These are phyloP conservation scores for Chamaetylas fuelleborni DNA, from an alignment of 2,113 vertebrate species.

Conservation along the genomic window DNA sequence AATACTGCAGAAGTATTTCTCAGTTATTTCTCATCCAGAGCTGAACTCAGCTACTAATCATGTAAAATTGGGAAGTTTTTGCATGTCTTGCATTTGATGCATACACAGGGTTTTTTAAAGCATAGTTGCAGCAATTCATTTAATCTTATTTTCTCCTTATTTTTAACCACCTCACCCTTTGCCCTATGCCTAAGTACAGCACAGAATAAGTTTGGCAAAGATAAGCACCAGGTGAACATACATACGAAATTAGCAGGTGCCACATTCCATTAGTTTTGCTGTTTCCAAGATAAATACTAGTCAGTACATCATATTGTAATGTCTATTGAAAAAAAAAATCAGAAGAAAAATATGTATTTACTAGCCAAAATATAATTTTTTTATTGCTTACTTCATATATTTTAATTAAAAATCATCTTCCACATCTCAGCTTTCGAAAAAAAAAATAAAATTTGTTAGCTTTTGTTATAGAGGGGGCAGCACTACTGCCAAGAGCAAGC, in stretches of 20 bases:
- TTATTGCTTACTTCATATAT: conserved; percentile 21
- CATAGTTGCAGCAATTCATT: background rate
- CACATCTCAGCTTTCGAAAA: background rate
- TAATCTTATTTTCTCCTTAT: background rate
- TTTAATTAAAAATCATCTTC: background rate
- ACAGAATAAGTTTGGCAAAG: conserved; percentile 24
- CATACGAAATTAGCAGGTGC: background rate
- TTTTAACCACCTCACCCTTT: background rate
- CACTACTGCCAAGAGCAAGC: background rate
- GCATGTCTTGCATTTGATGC: background rate
- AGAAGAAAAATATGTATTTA: background rate
- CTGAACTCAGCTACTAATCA: conserved; percentile 1
- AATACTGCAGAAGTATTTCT: conserved; percentile 61
- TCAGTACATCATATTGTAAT: background rate
- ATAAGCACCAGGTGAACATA: background rate
- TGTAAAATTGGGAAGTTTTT: background rate
- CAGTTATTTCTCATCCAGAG: conserved; percentile 38
- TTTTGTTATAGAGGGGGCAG: background rate
- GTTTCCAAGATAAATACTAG: conserved; percentile 22
- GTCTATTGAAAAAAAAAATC: background rate
- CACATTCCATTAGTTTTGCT: background rate
- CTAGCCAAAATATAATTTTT: background rate
- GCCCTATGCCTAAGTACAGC: background rate
- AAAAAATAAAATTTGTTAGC: background rate
- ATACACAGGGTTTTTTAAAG: background rate